Percentiles rank a stretch among this genome's conserved stretches.
phyloP scores from a whole-genome alignment of 2,888 invertebrate genomes.

The Thereva unica region DNA sequence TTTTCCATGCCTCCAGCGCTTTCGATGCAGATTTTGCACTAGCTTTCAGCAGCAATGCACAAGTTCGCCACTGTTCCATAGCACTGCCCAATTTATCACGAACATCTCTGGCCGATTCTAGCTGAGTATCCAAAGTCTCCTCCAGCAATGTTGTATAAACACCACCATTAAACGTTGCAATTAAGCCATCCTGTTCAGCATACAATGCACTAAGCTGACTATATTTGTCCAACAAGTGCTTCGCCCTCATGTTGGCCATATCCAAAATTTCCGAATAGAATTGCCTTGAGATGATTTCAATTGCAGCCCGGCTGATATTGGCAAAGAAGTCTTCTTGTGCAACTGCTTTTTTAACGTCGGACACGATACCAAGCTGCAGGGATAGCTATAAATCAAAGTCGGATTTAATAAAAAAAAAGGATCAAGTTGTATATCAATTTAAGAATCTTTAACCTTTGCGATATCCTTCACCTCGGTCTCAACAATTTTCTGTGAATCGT shows the following conservation, averaged over 20 bases:
- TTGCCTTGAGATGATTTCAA: constrained; percentile 50
- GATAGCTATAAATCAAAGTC: constrained; percentile 49
- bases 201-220: constrained; percentile 53
- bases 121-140: constrained; percentile 53
- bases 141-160: constrained; percentile 55
- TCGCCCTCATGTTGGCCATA: constrained; percentile 52
- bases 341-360: constrained; percentile 54
- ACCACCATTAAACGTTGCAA: constrained; percentile 55
- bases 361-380: constrained; percentile 52
- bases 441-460: background rate
- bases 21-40: constrained; percentile 53
- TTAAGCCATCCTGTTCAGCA: constrained; percentile 55
- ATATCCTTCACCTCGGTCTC: constrained; percentile 2
- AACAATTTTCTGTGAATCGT: background rate
- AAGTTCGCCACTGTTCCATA: constrained; percentile 57
- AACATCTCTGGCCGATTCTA: constrained; percentile 53
- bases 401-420: background rate
- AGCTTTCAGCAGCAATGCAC: constrained; percentile 52
- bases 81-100: constrained; percentile 56
- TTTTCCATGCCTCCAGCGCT: constrained; percentile 51
- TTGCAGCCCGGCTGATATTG: constrained; percentile 53
- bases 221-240: constrained; percentile 49
- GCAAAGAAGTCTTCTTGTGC: constrained; percentile 58
- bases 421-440: background rate
- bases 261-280: constrained; percentile 54